Evolutionary conservation across 2,113 vertebrate species (phyloP), one percentile per base, ranked within the genome.

Genomic region (Notarius quadriscutis): DNA sequence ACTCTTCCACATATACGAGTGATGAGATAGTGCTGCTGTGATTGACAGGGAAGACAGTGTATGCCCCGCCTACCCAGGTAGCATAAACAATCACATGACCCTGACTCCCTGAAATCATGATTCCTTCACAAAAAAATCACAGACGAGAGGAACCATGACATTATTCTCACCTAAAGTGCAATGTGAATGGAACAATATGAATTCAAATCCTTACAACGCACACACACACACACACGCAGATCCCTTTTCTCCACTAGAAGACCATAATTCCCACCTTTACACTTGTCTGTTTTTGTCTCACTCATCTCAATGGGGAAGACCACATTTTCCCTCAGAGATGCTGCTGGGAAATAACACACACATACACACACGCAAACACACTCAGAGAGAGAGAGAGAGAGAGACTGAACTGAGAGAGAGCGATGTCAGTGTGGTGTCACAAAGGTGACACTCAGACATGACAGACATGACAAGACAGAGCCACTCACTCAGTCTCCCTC

Each of bases 391-490:
- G 41, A 41, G 41, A 41, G 41, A 41, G 41, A 41, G 41, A 41
- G 41, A 41, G 41, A 4, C 41, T 41, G 41, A 69, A 69, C 30
- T 63, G 22, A 30, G 27, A 30, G 12, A 12, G 65, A 27, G 25
- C 6, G 15, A 2, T 34, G 67, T 30, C 67, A 71, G 67, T 71
- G 67, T 71, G 67, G 34, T 30, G 67, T 71, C 27, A 34, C 67
- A 14, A 65, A 71, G 67, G 67, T 71, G 67, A 27, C 67, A 71
- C 67, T 71, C 67, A 71, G 67, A 71, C 14, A 34, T 71, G 67
- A 71, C 67, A 71, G 67, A 6, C 14, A 71, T 34, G 67, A 69
- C 67, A 69, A 69, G 67, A 69, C 17, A 5, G 67, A 69, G 67
- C 14, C 11, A 7, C 5, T 69, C 67, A 69, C 14, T 15, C 67